Conservation (phyloP, 1,140 invertebrate species). For the Sminthurides bifidus region DNA sequence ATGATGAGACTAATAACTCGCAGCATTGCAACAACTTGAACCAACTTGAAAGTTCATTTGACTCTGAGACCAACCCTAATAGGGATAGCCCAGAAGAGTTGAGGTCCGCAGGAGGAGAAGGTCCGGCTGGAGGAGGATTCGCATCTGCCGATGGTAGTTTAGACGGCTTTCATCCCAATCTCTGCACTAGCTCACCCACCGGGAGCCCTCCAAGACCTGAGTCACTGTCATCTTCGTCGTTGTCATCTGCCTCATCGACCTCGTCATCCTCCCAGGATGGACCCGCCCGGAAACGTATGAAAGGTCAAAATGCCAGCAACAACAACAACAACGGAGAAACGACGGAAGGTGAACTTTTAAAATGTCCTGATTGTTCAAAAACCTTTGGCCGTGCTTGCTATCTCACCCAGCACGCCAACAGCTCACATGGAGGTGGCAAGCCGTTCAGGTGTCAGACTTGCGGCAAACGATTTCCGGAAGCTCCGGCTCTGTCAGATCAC, state of each 20-base stretch:
- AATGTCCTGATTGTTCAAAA: conserved; percentile 71
- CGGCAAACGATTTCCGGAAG: conserved; percentile 62
- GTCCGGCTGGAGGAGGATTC: conserved; percentile 12
- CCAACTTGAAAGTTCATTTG: conserved; percentile 10
- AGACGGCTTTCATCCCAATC: neutral
- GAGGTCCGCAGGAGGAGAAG: conserved; percentile 17
- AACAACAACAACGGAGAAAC: conserved; percentile 32
- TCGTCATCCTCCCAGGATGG: neutral
- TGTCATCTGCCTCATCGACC: neutral
- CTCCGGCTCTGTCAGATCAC: conserved; percentile 44
- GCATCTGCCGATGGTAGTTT: conserved; percentile 4
- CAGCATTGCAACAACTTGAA: no score
- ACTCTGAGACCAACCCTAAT: conserved; percentile 5
- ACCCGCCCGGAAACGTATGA: no score
- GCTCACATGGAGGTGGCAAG: conserved; percentile 72
- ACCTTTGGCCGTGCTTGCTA: conserved; percentile 75
- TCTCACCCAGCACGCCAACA: conserved; percentile 77
- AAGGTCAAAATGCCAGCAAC: conserved; percentile 7
- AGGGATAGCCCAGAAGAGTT: conserved; percentile 25
- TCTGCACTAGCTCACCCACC: neutral
- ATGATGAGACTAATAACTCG: conserved; percentile 3
- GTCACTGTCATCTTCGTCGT: neutral
- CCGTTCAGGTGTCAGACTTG: conserved; percentile 71
- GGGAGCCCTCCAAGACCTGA: neutral
- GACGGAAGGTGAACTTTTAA: conserved; percentile 45